These are phyloP conservation scores for Tonatia bakeri DNA, from an alignment of 2,113 vertebrate species.

Conservation along the genomic window DNA sequence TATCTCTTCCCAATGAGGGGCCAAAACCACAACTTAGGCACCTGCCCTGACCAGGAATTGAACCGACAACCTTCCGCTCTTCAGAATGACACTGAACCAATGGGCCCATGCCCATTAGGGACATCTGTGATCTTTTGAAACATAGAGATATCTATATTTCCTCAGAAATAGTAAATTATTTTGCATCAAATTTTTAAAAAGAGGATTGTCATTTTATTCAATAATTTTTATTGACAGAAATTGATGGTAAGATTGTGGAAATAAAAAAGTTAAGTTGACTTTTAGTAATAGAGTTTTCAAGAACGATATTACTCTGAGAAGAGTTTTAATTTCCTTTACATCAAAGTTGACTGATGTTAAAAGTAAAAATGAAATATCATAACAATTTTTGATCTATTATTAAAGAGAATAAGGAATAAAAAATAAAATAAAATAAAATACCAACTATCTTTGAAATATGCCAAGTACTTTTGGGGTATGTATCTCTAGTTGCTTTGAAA, in stretches of 20 bases:
- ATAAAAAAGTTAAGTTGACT: not conserved
- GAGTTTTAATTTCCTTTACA: not conserved
- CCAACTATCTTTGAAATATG: not conserved
- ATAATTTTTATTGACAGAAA: not conserved
- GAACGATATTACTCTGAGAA: not conserved
- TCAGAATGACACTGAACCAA: no score
- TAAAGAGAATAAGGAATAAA: no score
- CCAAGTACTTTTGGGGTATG: not conserved
- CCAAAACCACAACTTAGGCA: no score
- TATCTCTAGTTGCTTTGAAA: not conserved
- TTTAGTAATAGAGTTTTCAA: not conserved
- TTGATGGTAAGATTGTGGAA: not conserved
- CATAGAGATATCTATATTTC: not conserved
- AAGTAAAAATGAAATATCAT: not conserved
- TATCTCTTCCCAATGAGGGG: not conserved
- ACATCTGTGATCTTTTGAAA: not conserved
- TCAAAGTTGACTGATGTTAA: not conserved
- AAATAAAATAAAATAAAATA: not conserved
- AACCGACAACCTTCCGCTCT: no score
- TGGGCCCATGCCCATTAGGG: no score
- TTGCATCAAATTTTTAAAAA: not conserved
- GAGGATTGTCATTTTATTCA: not conserved
- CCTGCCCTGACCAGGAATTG: no score
- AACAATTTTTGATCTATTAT: no score
- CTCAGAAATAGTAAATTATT: not conserved